Conservation (phyloP, 1,140 invertebrate species). For the Drosophila carrolli region DNA sequence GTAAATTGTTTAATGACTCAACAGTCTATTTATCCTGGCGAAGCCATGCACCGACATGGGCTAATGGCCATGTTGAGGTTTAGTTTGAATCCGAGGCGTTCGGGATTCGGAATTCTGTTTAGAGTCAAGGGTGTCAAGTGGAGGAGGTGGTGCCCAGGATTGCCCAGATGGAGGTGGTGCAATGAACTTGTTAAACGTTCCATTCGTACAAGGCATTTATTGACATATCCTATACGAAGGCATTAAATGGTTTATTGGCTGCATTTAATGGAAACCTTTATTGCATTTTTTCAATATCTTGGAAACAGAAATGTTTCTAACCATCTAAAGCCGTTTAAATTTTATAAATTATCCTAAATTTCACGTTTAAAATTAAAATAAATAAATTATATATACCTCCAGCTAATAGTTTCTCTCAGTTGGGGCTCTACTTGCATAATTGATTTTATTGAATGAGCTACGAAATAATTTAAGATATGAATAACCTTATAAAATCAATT, state of each 20-base stretch:
- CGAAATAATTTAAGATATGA: no score
- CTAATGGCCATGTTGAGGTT: constrained; percentile 65
- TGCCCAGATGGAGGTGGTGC: background rate
- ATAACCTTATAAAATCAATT: no score
- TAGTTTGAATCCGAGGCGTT: constrained; percentile 29
- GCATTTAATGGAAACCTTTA: constrained; percentile 9
- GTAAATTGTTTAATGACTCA: constrained; percentile 84
- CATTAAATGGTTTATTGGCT: constrained; percentile 30
- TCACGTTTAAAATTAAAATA: no score
- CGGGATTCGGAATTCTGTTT: constrained; percentile 12
- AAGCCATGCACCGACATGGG: constrained; percentile 60
- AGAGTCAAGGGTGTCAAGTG: constrained; percentile 43
- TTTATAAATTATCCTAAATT: no score
- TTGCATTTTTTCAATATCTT: background rate
- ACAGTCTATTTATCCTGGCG: constrained; percentile 75
- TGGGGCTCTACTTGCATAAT: no score
- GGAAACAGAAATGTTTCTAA: no score
- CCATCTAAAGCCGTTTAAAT: background rate
- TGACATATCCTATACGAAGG: constrained; percentile 7
- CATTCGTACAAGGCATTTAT: constrained; percentile 15
- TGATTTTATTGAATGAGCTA: no score
- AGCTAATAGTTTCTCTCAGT: no score
- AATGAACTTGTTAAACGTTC: constrained; percentile 5
- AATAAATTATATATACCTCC: no score
- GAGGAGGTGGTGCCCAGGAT: background rate